These are phyloP conservation scores for Isichthys henryi DNA, from an alignment of 2,113 vertebrate genomes.

Conservation along the genomic window DNA sequence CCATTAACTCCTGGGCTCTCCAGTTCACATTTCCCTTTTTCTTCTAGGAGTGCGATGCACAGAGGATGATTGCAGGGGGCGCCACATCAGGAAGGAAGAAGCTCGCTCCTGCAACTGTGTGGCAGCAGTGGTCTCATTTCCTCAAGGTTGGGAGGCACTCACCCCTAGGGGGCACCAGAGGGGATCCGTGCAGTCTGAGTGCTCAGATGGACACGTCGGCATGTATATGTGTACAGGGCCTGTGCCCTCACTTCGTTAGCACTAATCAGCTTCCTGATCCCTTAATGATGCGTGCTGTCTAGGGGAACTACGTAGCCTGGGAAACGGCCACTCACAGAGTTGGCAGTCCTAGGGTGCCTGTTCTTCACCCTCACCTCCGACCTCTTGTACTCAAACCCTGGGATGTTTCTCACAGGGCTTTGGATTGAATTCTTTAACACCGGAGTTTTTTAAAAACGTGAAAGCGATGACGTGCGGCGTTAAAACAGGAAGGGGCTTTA, in stretches of 20 bases:
- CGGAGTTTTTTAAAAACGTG: neutral
- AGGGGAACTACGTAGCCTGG: neutral
- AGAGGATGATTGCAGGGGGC: conserved; percentile 29
- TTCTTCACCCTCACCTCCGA: neutral
- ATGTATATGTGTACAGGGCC: conserved; percentile 12
- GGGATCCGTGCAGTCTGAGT: neutral
- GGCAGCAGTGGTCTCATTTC: neutral
- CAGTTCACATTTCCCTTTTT: neutral
- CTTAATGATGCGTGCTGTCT: neutral
- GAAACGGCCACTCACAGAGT: neutral
- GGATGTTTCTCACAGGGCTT: neutral
- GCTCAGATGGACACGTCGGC: neutral
- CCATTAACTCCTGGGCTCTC: neutral
- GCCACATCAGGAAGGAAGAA: conserved; percentile 29
- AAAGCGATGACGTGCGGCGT: neutral
- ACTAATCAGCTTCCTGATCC: neutral
- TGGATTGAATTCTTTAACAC: neutral
- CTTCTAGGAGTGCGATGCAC: conserved; percentile 39
- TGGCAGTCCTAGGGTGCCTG: neutral
- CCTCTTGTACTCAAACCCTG: neutral
- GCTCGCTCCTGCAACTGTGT: neutral
- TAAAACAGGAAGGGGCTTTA: neutral
- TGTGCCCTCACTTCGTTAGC: neutral
- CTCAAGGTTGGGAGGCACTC: neutral
- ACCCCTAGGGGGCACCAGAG: neutral